Percentiles rank a stretch among this genome's conserved stretches.
phyloP scores from a whole-genome alignment of 2,888 invertebrate species.

The Dynastes grantii region DNA sequence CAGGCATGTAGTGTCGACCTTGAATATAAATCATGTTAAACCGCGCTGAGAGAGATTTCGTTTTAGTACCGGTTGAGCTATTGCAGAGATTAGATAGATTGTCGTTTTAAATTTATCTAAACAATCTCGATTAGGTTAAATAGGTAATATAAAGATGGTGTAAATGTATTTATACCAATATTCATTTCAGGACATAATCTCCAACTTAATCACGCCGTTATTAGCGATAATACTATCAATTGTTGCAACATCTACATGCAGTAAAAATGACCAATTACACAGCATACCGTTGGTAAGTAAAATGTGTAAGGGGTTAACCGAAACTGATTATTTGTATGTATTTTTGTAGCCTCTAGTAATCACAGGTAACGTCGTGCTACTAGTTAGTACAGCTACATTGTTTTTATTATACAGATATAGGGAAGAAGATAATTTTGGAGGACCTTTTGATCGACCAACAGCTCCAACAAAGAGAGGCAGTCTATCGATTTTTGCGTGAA shows the following conservation, averaged over 20 bases:
- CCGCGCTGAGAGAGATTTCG: too few relatives aligned
- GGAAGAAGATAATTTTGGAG: constrained; percentile 50
- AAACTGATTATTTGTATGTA: neutral
- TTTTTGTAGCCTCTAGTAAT: constrained; percentile 56
- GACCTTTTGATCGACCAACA: neutral
- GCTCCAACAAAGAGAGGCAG: constrained; percentile 7
- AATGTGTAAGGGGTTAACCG: too few relatives aligned
- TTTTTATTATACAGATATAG: constrained; percentile 57
- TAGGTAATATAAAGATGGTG: neutral
- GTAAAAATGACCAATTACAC: constrained; percentile 45
- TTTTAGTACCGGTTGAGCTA: too few relatives aligned
- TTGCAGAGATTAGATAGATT: too few relatives aligned
- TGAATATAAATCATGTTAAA: too few relatives aligned
- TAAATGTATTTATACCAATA: neutral
- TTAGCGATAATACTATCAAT: constrained; percentile 53
- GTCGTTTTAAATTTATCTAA: neutral
- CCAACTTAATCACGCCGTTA: constrained; percentile 53
- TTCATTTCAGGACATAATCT: constrained; percentile 55
- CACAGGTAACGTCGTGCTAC: constrained; percentile 52
- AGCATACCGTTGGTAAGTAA: constrained; percentile 56
- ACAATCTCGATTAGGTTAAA: neutral
- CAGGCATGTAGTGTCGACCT: too few relatives aligned
- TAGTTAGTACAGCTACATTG: constrained; percentile 54
- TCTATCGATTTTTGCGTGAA: constrained; percentile 22
- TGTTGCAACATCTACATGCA: constrained; percentile 51